Base-by-base conservation (phyloP, 2,797 vertebrate species). In the Falco berigora region DNA sequence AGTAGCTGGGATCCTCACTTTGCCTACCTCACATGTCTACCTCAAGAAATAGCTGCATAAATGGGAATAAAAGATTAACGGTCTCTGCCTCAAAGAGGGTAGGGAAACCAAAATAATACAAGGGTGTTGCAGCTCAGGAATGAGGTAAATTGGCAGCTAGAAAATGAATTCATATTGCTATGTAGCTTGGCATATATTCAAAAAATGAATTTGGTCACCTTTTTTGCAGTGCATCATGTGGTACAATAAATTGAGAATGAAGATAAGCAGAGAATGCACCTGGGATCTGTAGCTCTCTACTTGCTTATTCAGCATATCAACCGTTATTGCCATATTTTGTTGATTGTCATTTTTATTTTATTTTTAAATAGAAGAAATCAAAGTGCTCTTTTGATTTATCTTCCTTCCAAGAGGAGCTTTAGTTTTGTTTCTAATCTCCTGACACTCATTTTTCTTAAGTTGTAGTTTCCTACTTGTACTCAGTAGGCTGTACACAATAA, bases 351-450 rank as follows among this genome's bases (percentile, higher is more conserved):
- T 95, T 90, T 82, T 74, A 91, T 95, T 94, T 90, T 81, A 61
- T 84, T 95, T 95, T 90, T 87, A 79, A 94, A 85, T 62, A 64
- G 62, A 90, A 94, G 52, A 85, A 85, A 89, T 79, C 34, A 72
- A 73, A 92, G 38, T 61, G 20, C 4, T 85, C 11, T 79, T 73
- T 76, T 81, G 36, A 95, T 93, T 93, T 95, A 89, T 92, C 14
- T 84, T 69, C 28, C 25, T 80, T 77, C 52, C 68, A 93, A 53
- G 23, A 73, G 47, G 14, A 86, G 23, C 5, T 90, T 92, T 67
- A 82, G 30, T 91, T 85, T 89, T 24, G 82, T 91, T 91, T 91
- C 77, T 93, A 62, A 68, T 71, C 80, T 85, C 73, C 49, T 63
- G 78, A 72, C 10, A 40, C 32, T 64, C 20, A 77, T 95, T 82